A percentile compares a stretch with the other conserved stretches of the same genome.
Evolutionary conservation across 53 echinoderm and acorn worm species (phyloP).

Genomic region (Arbacia lixula): DNA sequence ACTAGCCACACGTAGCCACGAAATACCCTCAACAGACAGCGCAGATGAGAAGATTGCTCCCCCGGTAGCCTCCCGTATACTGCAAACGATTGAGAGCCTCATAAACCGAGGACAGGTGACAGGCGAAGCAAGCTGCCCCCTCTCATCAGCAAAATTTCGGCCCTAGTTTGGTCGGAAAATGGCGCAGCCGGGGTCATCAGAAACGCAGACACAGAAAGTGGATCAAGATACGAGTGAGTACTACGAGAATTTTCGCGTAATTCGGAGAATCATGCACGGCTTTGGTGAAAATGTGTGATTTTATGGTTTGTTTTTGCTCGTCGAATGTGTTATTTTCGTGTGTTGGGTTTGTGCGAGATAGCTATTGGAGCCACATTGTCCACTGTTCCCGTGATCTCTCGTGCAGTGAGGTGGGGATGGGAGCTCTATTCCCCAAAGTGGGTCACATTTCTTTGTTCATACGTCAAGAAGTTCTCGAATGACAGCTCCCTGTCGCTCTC

Average conservation of each 20-base stretch:
- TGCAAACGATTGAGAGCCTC: conserved; percentile 3
- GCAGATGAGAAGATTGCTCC: conserved; percentile 19
- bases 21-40: background rate
- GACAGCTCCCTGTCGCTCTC: conserved; percentile 50
- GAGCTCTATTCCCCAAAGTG: conserved; percentile 56
- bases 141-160: conserved; percentile 54
- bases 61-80: conserved; percentile 26
- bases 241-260: conserved; percentile 5
- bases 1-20: conserved; percentile 25
- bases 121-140: conserved; percentile 41
- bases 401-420: conserved; percentile 53
- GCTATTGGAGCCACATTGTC: conserved; percentile 25
- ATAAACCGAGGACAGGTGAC: conserved; percentile 50
- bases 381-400: conserved; percentile 41
- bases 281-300: background rate
- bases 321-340: conserved; percentile 32
- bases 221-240: conserved; percentile 32
- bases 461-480: conserved; percentile 58
- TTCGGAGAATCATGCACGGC: background rate
- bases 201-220: conserved; percentile 23
- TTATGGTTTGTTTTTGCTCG: conserved; percentile 22
- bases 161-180: conserved; percentile 56
- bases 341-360: conserved; percentile 29
- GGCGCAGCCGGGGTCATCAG: conserved; percentile 60
- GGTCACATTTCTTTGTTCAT: conserved; percentile 59